Percentiles rank a stretch among this genome's conserved stretches.
Evolutionary conservation across 2,797 vertebrate genomes (phyloP).

Genomic region (Aldrovandia affinis): DNA sequence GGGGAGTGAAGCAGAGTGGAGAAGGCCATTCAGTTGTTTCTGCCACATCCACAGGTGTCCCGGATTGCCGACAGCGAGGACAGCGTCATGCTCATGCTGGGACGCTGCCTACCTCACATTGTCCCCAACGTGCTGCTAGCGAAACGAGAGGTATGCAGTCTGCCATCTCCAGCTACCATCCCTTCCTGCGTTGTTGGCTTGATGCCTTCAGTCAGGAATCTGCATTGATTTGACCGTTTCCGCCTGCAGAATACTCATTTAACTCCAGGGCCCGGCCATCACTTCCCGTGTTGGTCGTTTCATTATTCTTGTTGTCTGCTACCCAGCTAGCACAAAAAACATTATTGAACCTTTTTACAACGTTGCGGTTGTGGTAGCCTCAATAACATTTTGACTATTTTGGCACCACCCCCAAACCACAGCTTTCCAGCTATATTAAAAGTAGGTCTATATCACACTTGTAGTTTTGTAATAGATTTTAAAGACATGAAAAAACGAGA

Average conservation of each 20-base stretch:
- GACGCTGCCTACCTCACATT: constrained; percentile 97
- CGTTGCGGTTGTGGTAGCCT: too few species aligned
- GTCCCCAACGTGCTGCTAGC: constrained; percentile 97
- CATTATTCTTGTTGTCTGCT: constrained; percentile 34
- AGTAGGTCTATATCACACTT: too few species aligned
- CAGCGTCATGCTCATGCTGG: constrained; percentile 95
- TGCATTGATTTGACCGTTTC: not conserved
- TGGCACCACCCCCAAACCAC: not conserved
- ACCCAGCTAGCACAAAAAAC: not conserved
- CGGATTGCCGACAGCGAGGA: constrained; percentile 95
- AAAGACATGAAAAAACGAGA: too few species aligned
- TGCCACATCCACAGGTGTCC: constrained; percentile 79
- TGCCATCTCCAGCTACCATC: not conserved
- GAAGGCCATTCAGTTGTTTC: too few species aligned
- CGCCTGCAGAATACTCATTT: not conserved
- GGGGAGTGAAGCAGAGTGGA: too few species aligned
- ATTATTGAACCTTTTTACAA: not conserved
- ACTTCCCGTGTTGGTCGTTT: constrained; percentile 29
- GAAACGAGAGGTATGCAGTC: constrained; percentile 88
- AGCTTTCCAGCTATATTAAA: too few species aligned
- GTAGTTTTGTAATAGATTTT: too few species aligned
- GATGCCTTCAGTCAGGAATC: not conserved
- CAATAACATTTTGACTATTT: not conserved
- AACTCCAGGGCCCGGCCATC: constrained; percentile 22
- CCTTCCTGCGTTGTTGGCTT: not conserved